These are phyloP conservation scores for Torymus tubicola DNA, from an alignment of 2,888 invertebrate species.

Conservation along the genomic window DNA sequence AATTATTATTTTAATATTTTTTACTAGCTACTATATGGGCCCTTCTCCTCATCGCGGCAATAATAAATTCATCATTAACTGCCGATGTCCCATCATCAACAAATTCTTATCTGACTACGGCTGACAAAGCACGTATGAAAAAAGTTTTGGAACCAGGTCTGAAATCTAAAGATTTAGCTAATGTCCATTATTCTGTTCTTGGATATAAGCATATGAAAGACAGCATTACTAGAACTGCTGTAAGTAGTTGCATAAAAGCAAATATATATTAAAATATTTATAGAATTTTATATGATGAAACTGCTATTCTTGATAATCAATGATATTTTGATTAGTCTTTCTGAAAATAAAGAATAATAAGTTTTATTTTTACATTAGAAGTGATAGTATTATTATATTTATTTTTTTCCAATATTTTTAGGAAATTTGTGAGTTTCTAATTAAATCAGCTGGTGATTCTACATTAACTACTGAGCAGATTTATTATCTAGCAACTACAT, in stretches of 20 bases:
- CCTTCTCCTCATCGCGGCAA: conserved; percentile 50
- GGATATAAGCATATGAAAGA: conserved; percentile 84
- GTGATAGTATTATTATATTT: conserved; percentile 2
- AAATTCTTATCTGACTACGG: conserved; percentile 69
- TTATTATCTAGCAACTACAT: conserved; percentile 83
- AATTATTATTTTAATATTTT: too few relatives aligned
- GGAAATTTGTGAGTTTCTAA: conserved; percentile 77
- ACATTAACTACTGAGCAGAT: conserved; percentile 76
- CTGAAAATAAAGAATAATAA: conserved; percentile 63
- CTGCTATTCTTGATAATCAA: conserved; percentile 33
- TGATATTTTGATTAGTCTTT: conserved; percentile 75
- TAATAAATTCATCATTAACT: conserved; percentile 53
- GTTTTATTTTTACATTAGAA: background rate
- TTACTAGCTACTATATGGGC: conserved; percentile 54
- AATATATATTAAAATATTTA: background rate
- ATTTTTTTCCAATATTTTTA: conserved; percentile 62
- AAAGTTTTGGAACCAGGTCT: conserved; percentile 71
- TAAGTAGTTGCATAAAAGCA: conserved; percentile 70
- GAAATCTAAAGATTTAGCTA: conserved; percentile 79
- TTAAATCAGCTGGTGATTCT: conserved; percentile 72
- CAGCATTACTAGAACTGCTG: conserved; percentile 79
- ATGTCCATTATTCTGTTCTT: conserved; percentile 85
- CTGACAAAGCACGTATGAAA: conserved; percentile 70
- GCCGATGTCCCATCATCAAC: conserved; percentile 70
- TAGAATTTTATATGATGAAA: conserved; percentile 66